Conservation (phyloP, 1,140 invertebrate species). For the Drosophila fuyamai region DNA sequence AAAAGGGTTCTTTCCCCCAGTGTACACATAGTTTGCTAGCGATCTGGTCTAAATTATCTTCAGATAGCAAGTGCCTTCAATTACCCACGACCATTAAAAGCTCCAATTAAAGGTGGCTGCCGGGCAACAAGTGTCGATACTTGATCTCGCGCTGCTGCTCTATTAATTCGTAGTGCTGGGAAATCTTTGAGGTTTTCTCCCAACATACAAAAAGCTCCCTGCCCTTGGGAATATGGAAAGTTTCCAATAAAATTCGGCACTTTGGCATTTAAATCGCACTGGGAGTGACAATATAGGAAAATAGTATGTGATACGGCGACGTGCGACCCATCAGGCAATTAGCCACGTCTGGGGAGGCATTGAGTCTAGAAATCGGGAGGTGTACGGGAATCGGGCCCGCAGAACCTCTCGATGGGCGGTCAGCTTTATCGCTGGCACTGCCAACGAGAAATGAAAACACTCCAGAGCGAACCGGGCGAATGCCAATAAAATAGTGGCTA, state of each 20-base stretch:
- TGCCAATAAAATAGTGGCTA: slow-evolving; percentile 64
- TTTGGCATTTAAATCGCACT: slow-evolving; percentile 21
- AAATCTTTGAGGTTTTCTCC: slow-evolving; percentile 1
- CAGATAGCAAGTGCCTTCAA: slow-evolving; percentile 40
- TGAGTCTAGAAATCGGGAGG: slow-evolving; percentile 22
- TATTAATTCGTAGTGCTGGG: slow-evolving; percentile 11
- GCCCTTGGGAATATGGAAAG: slow-evolving; percentile 41
- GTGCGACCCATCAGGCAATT: slow-evolving; percentile 57
- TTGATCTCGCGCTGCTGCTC: slow-evolving; percentile 20
- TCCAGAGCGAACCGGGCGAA: slow-evolving; percentile 40
- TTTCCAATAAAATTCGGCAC: slow-evolving; percentile 45
- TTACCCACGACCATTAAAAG: slow-evolving; percentile 31
- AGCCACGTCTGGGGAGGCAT: slow-evolving; percentile 44
- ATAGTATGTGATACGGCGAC: slow-evolving; percentile 44
- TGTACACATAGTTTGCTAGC: slow-evolving; percentile 17
- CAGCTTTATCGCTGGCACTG: slow-evolving; percentile 50
- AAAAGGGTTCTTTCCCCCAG: neutral
- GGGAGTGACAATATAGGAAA: slow-evolving; percentile 13
- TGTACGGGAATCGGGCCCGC: slow-evolving; percentile 17
- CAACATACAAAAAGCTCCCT: neutral
- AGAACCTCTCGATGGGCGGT: slow-evolving; percentile 37
- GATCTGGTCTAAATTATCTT: slow-evolving; percentile 45
- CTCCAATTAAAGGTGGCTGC: slow-evolving; percentile 43
- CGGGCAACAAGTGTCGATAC: slow-evolving; percentile 34
- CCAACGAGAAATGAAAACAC: slow-evolving; percentile 23